Evolutionary conservation across 2,888 invertebrate genomes (phyloP), one percentile per base, ranked within the genome.

Genomic region (Tanytarsus gracilentus): DNA sequence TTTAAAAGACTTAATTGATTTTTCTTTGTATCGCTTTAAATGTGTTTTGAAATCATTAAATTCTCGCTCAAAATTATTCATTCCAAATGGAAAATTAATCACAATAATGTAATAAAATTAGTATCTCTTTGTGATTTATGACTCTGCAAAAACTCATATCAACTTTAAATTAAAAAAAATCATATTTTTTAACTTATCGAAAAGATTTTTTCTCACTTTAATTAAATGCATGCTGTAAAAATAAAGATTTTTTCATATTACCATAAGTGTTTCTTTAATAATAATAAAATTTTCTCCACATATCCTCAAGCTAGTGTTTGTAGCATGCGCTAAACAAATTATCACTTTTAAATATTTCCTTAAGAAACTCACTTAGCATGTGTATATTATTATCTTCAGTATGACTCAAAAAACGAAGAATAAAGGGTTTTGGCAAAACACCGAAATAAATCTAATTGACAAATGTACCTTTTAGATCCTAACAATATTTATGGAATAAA

Each of bases 321-420:
- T n/a, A 16, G n/a, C 55, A 55, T 55, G 55, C 40, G 55, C 55
- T 55, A 55, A 55, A 55, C 39, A 39, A 55, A 55, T 55, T 55
- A 55, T 55, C 55, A 55, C 55, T 33, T 55, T 55, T 16, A 16
- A 16, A 26, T 26, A 26, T 55, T 40, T 40, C 26, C 40, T 39
- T 26, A 40, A 23, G 14, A 53, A 30, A 29, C 51, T 29, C 29
- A 29, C 29, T 23, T 36, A 16, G 36, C 16, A 36, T 36, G 36
- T 14, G 44, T 23, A 44, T 44, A 44, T 44, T 23, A 44, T 44
- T 44, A 44, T 44, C 44, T n/a, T n/a, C n/a, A n/a, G n/a, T n/a
- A n/a, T n/a, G n/a, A 11, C 25, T 49, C 25, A 26, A 14, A 49
- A 23, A 49, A 25, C n/a, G n/a, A n/a, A n/a, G n/a, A n/a, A n/a